Percentiles rank a stretch among this genome's conserved stretches.
Evolutionary conservation across 2,888 invertebrate species (phyloP).

Genomic region (Ariolimax columbianus): DNA sequence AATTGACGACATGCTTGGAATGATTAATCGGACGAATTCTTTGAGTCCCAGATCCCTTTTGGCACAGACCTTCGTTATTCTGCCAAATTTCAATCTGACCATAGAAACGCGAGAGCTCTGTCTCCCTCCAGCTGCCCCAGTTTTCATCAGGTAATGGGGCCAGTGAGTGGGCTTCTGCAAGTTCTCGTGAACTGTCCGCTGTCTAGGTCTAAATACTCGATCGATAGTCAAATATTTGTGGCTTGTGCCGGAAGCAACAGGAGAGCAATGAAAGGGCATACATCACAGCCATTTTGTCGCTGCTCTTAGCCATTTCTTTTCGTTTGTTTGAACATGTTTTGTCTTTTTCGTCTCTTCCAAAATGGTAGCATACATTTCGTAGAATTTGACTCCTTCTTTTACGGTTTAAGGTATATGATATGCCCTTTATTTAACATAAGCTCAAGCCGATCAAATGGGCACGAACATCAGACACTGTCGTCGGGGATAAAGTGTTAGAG

Average conservation of each 20-base stretch:
- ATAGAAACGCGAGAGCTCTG: background rate
- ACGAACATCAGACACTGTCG: too few relatives aligned
- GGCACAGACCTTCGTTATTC: background rate
- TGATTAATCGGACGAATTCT: too few relatives aligned
- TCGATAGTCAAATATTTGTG: slow-evolving; percentile 8
- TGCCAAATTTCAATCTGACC: background rate
- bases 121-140: background rate
- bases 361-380: background rate
- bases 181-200: background rate
- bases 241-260: background rate
- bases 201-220: background rate
- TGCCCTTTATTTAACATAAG: too few relatives aligned
- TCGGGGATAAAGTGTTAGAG: too few relatives aligned
- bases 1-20: too few relatives aligned
- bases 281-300: background rate
- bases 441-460: too few relatives aligned
- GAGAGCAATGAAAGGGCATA: background rate
- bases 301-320: background rate
- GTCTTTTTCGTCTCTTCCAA: background rate
- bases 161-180: background rate
- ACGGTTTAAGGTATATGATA: too few relatives aligned
- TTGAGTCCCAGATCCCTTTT: too few relatives aligned
- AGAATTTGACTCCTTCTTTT: too few relatives aligned
- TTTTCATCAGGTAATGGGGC: slow-evolving; percentile 8
- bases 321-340: background rate